Base-by-base conservation (phyloP, 1,140 invertebrate species). In the Chironomus striatipennis region DNA sequence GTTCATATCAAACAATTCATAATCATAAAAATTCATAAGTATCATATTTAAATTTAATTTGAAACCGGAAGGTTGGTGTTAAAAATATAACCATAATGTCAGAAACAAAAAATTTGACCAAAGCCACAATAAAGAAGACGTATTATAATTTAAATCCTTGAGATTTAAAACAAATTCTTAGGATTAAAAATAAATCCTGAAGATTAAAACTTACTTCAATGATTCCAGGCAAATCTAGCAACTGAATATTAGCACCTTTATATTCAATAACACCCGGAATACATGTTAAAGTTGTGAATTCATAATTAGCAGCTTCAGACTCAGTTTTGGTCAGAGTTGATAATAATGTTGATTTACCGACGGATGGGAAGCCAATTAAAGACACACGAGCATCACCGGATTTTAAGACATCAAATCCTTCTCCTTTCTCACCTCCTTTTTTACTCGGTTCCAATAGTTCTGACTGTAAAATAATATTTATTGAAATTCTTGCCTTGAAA, bases 361-460 rank as follows among this genome's bases (percentile, higher is more conserved):
- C 95, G 57, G 94, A 96, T 15, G 97, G 97, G 82, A 99, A 99
- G 75, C 97, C 97, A 80, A 99, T 99, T 5, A 99, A 85, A 17
- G 98, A 97, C 15, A 99, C 96, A 81, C 98, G 87, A 6, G 98
- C 98, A 92, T 99, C 98, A 67, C 98, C 98, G 79, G 95, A 98
- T 85, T 99, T 99, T 77, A 99, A 87, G 12, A 99, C 98, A 91
- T 99, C 98, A 84, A 99, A 99, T 9, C 98, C 98, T 86, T 99
- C 98, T 15, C 98, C 98, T 83, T 98, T 99, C 79, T 97, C 95
- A 43, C 93, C 91, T 42, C 73, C 42, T 80, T 96, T 94, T 57
- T 57, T 57, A 0, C 92, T 87, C 0, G 97, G 97, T 81, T 99
- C 97, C 42, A 99, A 82, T 15, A 99, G 83, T 80, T 99, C 96